Percentiles rank a stretch among this genome's conserved stretches.
These are phyloP conservation scores for Ellobium chinense DNA, from an alignment of 2,888 invertebrate genomes.

Conservation along the genomic window DNA sequence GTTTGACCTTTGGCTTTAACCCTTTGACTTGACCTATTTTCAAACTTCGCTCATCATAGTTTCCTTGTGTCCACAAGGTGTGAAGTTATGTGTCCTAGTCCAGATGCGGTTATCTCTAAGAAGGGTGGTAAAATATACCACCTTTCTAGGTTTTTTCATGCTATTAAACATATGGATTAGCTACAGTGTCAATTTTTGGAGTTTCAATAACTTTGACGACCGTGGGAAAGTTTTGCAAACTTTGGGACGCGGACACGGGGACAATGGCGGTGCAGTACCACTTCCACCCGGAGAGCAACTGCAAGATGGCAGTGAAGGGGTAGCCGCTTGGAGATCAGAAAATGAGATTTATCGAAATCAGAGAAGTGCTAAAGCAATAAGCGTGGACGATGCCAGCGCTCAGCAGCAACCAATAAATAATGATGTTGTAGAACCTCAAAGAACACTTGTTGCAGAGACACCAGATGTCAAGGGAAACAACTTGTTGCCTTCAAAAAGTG, in stretches of 20 bases:
- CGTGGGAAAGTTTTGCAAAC: constrained; percentile 49
- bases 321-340: background rate
- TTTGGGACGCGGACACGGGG: constrained; percentile 34
- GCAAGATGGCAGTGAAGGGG: background rate
- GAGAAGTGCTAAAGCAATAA: constrained; percentile 50
- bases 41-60: background rate
- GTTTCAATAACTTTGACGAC: constrained; percentile 37
- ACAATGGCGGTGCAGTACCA: constrained; percentile 47
- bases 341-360: constrained; percentile 37
- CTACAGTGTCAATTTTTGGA: constrained; percentile 47
- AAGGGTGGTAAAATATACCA: constrained; percentile 54
- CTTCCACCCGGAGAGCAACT: background rate
- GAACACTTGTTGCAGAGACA: background rate
- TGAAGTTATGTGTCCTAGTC: constrained; percentile 34
- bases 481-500: constrained; percentile 6
- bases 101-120: constrained; percentile 57
- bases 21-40: constrained; percentile 19
- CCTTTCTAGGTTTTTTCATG: constrained; percentile 45
- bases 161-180: constrained; percentile 51
- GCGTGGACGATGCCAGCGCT: background rate
- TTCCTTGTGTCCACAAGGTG: background rate
- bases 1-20: constrained; percentile 7
- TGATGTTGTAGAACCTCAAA: background rate
- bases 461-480: background rate
- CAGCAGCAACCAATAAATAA: background rate